Evolutionary conservation across 2,113 vertebrate species (phyloP).

Genomic region (Laticauda laticaudata): DNA sequence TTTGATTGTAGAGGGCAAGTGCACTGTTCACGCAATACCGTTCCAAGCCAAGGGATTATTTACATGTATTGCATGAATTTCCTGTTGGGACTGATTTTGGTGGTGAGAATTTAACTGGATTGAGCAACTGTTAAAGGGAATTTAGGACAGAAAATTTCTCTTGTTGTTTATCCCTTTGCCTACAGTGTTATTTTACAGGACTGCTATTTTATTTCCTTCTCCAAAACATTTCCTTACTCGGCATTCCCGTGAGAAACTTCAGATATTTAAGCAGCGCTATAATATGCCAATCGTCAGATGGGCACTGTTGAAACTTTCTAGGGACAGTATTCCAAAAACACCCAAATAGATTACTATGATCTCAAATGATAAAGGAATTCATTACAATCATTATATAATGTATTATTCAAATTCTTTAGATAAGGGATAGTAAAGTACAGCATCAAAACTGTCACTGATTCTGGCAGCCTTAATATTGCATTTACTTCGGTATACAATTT

Average conservation of each 20-base stretch:
- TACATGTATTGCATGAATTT: neutral
- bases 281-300: neutral
- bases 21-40: neutral
- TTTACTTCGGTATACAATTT: neutral
- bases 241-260: neutral
- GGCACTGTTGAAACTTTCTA: neutral
- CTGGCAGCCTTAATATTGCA: neutral
- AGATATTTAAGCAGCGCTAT: neutral
- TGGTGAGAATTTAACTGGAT: neutral
- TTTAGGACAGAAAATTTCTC: neutral
- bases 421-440: neutral
- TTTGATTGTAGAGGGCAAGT: neutral
- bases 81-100: neutral
- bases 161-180: neutral
- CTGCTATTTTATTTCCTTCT: neutral
- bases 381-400: too few species aligned
- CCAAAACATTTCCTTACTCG: neutral
- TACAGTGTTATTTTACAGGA: neutral
- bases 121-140: neutral
- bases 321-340: neutral
- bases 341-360: neutral
- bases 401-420: neutral
- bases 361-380: neutral
- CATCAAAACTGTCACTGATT: neutral
- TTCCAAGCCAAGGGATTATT: neutral